These are phyloP conservation scores for Loripinus fragilis DNA, from an alignment of 2,888 invertebrate species.

Conservation along the genomic window DNA sequence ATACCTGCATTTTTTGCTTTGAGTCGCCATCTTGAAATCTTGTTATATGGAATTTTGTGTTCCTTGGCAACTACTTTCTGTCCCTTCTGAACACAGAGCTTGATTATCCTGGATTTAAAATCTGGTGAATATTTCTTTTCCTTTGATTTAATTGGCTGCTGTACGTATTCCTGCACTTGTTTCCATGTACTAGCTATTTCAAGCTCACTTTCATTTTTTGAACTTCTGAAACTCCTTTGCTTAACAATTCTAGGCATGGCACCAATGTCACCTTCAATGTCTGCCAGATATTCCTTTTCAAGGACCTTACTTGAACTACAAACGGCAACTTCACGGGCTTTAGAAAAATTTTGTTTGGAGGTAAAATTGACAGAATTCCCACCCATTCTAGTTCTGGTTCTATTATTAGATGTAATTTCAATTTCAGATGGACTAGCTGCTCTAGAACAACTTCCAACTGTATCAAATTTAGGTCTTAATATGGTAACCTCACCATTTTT, in stretches of 20 bases:
- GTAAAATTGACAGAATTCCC: background rate
- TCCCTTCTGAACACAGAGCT: conserved; percentile 46
- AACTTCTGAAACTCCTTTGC: conserved; percentile 1
- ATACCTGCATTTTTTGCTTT: conserved; percentile 39
- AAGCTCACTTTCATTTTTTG: conserved; percentile 22
- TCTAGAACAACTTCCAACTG: background rate
- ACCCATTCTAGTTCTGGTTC: conserved; percentile 47
- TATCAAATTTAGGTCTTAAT: conserved; percentile 1
- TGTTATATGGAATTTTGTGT: conserved; percentile 54
- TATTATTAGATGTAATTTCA: conserved; percentile 18
- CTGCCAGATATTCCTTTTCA: conserved; percentile 34
- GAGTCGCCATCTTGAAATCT: conserved; percentile 56
- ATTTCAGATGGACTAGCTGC: conserved; percentile 11
- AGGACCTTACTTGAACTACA: conserved; percentile 1
- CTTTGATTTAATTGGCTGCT: conserved; percentile 30
- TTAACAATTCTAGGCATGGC: conserved; percentile 57
- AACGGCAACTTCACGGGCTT: background rate
- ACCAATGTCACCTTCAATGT: conserved; percentile 47
- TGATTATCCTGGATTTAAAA: conserved; percentile 50
- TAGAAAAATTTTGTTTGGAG: background rate
- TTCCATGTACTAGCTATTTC: conserved; percentile 61
- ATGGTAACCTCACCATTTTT: conserved; percentile 17
- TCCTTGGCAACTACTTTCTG: conserved; percentile 51
- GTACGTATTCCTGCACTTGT: conserved; percentile 51
- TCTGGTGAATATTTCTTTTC: conserved; percentile 51